These are phyloP conservation scores for Sebastes kiyomatsui DNA, from an alignment of 2,797 vertebrate species.

Conservation along the genomic window DNA sequence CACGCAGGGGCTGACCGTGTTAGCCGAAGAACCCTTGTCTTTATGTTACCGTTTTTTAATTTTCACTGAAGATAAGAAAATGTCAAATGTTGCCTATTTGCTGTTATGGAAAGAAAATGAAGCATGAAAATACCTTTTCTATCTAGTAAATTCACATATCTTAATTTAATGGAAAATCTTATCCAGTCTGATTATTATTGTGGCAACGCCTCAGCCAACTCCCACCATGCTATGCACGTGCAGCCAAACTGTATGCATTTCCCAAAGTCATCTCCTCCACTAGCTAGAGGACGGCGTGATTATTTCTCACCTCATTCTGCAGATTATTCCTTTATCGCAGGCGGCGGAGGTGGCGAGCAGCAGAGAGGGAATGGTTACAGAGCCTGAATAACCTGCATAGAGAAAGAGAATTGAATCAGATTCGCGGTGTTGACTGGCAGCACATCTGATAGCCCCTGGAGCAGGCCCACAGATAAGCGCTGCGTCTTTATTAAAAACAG, in stretches of 20 bases:
- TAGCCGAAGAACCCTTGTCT: background rate
- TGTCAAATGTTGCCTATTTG: background rate
- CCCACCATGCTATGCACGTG: constrained; percentile 7
- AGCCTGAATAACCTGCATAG: constrained; percentile 71
- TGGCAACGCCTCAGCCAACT: background rate
- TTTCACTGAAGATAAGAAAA: constrained; percentile 1
- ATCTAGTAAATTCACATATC: background rate
- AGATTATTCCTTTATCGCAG: constrained; percentile 80
- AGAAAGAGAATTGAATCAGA: constrained; percentile 72
- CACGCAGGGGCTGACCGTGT: constrained; percentile 17
- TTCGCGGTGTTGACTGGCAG: constrained; percentile 76
- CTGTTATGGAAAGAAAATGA: background rate
- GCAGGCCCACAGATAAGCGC: constrained; percentile 78
- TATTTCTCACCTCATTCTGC: constrained; percentile 74
- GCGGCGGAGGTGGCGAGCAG: constrained; percentile 61
- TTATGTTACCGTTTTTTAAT: background rate
- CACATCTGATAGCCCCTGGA: constrained; percentile 81
- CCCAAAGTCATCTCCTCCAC: constrained; percentile 72
- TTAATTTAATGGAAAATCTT: constrained; percentile 6
- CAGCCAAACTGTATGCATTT: constrained; percentile 43
- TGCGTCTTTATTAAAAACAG: constrained; percentile 80
- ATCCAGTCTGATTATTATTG: constrained; percentile 27
- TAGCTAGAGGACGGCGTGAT: constrained; percentile 72
- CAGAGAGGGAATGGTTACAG: constrained; percentile 60
- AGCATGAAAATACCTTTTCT: background rate